A percentile compares a stretch with the other conserved stretches of the same genome.
These are phyloP conservation scores for Pachydiplax longipennis DNA, from an alignment of 2,888 invertebrate species.

Conservation along the genomic window DNA sequence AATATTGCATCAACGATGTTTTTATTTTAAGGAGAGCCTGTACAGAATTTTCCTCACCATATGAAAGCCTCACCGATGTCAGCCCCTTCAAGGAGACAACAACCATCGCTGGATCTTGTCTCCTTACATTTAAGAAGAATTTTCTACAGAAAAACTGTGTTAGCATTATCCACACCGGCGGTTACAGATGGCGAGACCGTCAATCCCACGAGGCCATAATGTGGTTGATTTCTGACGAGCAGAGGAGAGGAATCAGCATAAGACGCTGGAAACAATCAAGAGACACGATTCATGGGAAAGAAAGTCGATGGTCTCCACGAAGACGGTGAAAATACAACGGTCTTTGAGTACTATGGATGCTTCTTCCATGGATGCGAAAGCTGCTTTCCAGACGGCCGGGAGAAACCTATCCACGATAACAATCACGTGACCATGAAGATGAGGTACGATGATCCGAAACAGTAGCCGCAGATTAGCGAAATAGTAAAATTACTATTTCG, in stretches of 20 bases:
- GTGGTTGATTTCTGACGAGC: constrained; percentile 50
- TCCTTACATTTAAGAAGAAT: constrained; percentile 48
- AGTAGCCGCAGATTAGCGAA: too few species aligned
- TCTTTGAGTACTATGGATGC: neutral
- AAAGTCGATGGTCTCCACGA: neutral
- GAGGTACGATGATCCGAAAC: too few species aligned
- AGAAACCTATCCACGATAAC: neutral
- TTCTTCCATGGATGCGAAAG: neutral
- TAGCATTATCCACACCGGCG: constrained; percentile 53
- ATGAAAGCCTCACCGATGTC: neutral
- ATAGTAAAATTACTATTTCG: too few species aligned
- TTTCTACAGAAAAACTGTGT: constrained; percentile 53
- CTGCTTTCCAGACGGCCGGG: neutral
- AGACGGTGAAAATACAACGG: neutral
- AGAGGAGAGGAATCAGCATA: neutral
- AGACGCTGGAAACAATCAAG: neutral
- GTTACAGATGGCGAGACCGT: constrained; percentile 53
- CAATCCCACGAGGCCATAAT: constrained; percentile 52
- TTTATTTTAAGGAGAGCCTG: neutral
- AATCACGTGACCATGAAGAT: neutral
- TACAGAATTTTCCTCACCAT: neutral
- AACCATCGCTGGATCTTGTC: constrained; percentile 51
- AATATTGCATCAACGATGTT: neutral
- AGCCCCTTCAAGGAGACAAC: neutral
- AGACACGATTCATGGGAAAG: neutral